Percentiles rank a stretch among this genome's conserved stretches.
These are phyloP conservation scores for Toxostoma redivivum DNA, from an alignment of 2,113 vertebrate species.

Conservation along the genomic window DNA sequence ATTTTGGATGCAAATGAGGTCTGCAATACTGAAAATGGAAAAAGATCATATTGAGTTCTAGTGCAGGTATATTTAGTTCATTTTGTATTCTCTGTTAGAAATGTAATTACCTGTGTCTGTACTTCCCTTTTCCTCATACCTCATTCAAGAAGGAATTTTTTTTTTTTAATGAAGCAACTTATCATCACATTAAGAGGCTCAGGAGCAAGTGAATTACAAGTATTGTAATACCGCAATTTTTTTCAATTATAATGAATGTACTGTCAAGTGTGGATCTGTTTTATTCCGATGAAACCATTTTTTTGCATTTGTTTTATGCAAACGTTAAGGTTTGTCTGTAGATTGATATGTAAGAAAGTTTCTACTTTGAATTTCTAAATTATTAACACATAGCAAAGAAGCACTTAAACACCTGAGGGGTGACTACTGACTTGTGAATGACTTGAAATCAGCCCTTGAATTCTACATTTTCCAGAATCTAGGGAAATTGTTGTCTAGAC, in stretches of 20 bases:
- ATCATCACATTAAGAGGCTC: slow-evolving; percentile 4
- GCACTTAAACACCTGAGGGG: neutral
- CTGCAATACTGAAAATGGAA: neutral
- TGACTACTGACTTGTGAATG: neutral
- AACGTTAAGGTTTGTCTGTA: neutral
- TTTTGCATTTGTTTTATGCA: neutral
- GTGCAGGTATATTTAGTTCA: neutral
- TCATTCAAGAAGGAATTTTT: neutral
- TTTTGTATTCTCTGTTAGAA: neutral
- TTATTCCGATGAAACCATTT: neutral
- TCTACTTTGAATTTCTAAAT: neutral
- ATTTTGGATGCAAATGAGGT: neutral
- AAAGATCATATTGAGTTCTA: neutral
- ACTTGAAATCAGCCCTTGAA: neutral
- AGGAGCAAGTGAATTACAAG: neutral
- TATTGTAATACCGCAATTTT: neutral
- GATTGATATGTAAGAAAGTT: neutral
- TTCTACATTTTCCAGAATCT: neutral
- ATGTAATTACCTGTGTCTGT: neutral
- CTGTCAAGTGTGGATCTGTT: neutral
- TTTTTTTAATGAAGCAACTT: slow-evolving; percentile 12
- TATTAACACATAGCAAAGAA: neutral
- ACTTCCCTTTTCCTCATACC: neutral
- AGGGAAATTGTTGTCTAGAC: neutral
- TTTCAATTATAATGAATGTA: neutral